Conservation (phyloP, 2,113 vertebrate genomes). For the Lota lota region DNA sequence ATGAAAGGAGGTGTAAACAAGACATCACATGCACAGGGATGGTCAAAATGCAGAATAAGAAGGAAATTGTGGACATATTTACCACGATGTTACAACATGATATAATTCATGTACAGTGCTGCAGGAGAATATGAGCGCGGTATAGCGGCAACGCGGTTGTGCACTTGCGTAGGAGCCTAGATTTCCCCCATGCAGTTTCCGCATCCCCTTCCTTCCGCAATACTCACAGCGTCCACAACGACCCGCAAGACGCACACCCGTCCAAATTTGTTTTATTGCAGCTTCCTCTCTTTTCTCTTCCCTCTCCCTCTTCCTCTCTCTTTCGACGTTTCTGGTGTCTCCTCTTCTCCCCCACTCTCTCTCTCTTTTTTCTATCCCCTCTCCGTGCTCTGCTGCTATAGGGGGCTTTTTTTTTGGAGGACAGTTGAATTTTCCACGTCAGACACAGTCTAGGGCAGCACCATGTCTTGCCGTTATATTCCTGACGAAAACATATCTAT, state of each 20-base stretch:
- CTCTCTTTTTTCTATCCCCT: slow-evolving; percentile 24
- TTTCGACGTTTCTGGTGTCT: slow-evolving; percentile 58
- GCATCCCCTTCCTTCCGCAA: slow-evolving; percentile 66
- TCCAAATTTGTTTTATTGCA: slow-evolving; percentile 95
- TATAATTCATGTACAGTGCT: slow-evolving; percentile 93
- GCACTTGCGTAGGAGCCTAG: slow-evolving; percentile 67
- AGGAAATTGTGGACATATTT: slow-evolving; percentile 89
- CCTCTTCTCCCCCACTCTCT: slow-evolving; percentile 56
- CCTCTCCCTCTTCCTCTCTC: slow-evolving; percentile 40
- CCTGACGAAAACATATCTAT: slow-evolving; percentile 97
- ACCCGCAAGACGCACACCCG: slow-evolving; percentile 81
- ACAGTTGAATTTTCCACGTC: slow-evolving; percentile 94
- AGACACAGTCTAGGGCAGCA: slow-evolving; percentile 81
- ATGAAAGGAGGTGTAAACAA: slow-evolving; percentile 58
- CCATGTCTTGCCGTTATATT: slow-evolving; percentile 83
- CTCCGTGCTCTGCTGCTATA: slow-evolving; percentile 68
- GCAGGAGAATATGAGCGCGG: slow-evolving; percentile 39
- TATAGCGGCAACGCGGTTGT: slow-evolving; percentile 73
- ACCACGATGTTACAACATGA: slow-evolving; percentile 93
- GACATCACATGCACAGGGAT: slow-evolving; percentile 54
- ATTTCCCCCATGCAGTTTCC: slow-evolving; percentile 72
- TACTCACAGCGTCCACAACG: slow-evolving; percentile 95
- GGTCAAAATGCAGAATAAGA: slow-evolving; percentile 61
- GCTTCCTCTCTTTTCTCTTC: slow-evolving; percentile 73
- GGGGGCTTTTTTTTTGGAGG: slow-evolving; percentile 84